Evolutionary conservation across 2,797 vertebrate genomes (phyloP), one percentile per base, ranked within the genome.

Genomic region (Anabas testudineus): DNA sequence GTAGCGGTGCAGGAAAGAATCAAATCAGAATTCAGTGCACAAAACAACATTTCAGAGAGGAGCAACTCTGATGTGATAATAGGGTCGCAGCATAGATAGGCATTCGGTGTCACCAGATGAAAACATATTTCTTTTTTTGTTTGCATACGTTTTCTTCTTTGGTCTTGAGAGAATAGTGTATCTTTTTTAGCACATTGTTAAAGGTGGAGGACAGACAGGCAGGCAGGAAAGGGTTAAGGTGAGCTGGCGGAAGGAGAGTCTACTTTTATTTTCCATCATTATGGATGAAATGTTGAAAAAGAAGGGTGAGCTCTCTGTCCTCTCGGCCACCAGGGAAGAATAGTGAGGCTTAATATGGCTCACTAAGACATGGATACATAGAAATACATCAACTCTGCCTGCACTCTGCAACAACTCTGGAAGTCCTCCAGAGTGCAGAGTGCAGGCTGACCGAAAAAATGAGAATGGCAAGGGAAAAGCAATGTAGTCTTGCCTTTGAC

Each of bases 391-490:
- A 66, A 63, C 12, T 15, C 14, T 15, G 37, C 3, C 37, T 39
- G 37, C 41, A 64, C 52, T 65, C 30, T 54, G 68, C 53, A 52
- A 47, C 52, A 47, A 70, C 69, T 82, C 62, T 71, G 72, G 79
- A 80, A 56, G 48, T 53, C 57, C 60, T 85, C 69, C 75, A 80
- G 77, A 82, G 49, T 39, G 47, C 56, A 43, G 61, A 78, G 48
- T 72, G 67, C 82, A 34, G 49, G 19, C 78, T 80, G 76, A 87
- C 76, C 70, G 74, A 73, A 67, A 87, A 83, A 86, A 87, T 59
- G 67, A 83, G 65, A 69, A 60, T 26, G 76, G 72, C 63, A 41
- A 56, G 67, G 81, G 71, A 78, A 84, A 86, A 72, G 71, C 48
- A 19, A 71, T 68, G 62, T 80, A 73, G 76, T 79, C 58, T 41